phyloP scores from a whole-genome alignment of 2,113 vertebrate species.

The Agapornis roseicollis region DNA sequence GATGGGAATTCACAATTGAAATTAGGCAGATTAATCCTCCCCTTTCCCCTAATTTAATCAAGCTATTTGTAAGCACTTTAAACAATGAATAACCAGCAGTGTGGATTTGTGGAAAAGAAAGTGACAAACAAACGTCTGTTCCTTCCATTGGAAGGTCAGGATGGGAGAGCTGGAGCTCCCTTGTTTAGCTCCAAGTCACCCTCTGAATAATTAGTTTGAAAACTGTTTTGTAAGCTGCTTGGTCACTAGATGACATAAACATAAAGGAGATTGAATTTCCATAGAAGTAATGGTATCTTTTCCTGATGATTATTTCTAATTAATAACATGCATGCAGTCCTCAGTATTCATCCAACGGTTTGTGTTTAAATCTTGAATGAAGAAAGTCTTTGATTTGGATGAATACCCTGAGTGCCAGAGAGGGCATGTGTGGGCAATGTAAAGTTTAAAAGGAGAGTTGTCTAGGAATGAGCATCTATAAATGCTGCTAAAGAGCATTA shows the following conservation, averaged over 20 bases:
- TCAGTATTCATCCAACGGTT: neutral
- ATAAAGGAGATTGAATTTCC: neutral
- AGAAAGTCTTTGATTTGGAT: neutral
- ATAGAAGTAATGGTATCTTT: neutral
- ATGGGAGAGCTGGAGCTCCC: neutral
- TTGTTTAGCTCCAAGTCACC: neutral
- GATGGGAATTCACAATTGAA: neutral
- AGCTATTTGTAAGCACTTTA: neutral
- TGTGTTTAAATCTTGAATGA: neutral
- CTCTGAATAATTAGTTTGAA: neutral
- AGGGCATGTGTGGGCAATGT: neutral
- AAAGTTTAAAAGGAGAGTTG: neutral
- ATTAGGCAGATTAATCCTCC: neutral
- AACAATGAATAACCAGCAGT: neutral
- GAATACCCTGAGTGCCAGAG: neutral
- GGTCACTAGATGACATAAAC: neutral
- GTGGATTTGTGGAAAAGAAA: neutral
- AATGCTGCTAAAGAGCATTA: neutral
- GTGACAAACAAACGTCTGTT: neutral
- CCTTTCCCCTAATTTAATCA: neutral
- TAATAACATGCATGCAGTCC: neutral
- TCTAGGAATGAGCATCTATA: neutral
- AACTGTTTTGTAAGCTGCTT: neutral
- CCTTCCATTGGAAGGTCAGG: neutral
- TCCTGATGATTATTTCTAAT: neutral